A percentile compares a stretch with the other conserved stretches of the same genome.
These are phyloP conservation scores for Labrus mixtus DNA, from an alignment of 2,113 vertebrate genomes.

Conservation along the genomic window DNA sequence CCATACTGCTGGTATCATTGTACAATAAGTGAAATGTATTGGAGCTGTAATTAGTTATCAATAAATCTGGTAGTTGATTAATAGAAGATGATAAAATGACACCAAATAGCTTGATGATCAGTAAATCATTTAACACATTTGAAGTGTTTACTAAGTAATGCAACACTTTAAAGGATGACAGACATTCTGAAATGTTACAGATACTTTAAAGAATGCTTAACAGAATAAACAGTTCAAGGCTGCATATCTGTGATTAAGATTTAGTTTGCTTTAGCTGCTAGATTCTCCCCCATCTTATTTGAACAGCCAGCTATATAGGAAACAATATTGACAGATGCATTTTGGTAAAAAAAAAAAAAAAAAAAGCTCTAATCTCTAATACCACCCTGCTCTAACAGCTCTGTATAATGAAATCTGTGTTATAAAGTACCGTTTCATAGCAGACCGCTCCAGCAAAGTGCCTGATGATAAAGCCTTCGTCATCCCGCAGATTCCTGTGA, in stretches of 20 bases:
- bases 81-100: background rate
- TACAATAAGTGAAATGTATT: background rate
- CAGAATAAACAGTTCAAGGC: too few relatives aligned
- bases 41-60: background rate
- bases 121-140: background rate
- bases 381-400: background rate
- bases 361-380: background rate
- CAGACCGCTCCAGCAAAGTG: conserved; percentile 99
- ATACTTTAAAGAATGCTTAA: too few relatives aligned
- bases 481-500: conserved; percentile 95
- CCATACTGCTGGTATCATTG: background rate
- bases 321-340: background rate
- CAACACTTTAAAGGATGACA: background rate
- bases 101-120: too few relatives aligned
- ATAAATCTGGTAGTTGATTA: background rate
- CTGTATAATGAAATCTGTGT: background rate
- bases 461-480: conserved; percentile 96
- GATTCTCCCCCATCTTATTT: background rate
- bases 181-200: background rate
- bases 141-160: background rate
- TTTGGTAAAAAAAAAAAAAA: too few relatives aligned
- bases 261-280: background rate
- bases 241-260: too few relatives aligned
- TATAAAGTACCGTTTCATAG: conserved; percentile 93
- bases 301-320: background rate